Evolutionary conservation across 1,140 invertebrate genomes (phyloP), one percentile per base, ranked within the genome.

Genomic region (Drosophila insularis): DNA sequence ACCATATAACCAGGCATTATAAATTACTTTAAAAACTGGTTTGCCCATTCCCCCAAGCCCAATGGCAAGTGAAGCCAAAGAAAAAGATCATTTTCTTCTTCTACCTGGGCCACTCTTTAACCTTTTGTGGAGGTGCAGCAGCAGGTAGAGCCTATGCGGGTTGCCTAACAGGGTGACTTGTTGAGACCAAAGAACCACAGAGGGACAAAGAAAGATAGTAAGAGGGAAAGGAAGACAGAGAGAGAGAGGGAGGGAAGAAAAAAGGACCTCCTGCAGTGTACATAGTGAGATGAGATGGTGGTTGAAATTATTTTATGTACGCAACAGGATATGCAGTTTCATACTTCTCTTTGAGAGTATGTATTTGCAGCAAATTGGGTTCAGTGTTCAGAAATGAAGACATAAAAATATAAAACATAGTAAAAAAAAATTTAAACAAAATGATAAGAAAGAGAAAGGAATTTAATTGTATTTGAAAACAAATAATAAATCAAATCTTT

Each of bases 301-400:
- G 79, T 87, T 87, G 61, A 86, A 86, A 87, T 75, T 79, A 68
- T 87, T 86, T 87, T 78, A 63, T 79, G 43, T 61, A 68, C 79
- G 82, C 82, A 87, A 87, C 82, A 87, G 82, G 84, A 89, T 89
- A 82, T 80, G 72, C 81, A 78, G 63, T 84, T 63, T 64, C 7
- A 50, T 37, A 37, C 35, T 37, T 3, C 35, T 37, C 35, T 14
- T 21, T 4, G 17, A 50, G 43, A 19, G 43, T 50, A 6, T 19
- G 14, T 21, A 17, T 50, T 11, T 21, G 7, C 14, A 50, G 19
- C 43, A 50, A 50, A 50, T 21, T 50, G 43, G 19, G 7, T 21
- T 50, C 19, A 50, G 43, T 21, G 8, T 50, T 50, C 17, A 50
- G 43, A 19, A 50, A 50, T 50, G 19, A 50, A 50, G 43, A 50